These are phyloP conservation scores for Campoletis raptor DNA, from an alignment of 2,888 invertebrate genomes.

Conservation along the genomic window DNA sequence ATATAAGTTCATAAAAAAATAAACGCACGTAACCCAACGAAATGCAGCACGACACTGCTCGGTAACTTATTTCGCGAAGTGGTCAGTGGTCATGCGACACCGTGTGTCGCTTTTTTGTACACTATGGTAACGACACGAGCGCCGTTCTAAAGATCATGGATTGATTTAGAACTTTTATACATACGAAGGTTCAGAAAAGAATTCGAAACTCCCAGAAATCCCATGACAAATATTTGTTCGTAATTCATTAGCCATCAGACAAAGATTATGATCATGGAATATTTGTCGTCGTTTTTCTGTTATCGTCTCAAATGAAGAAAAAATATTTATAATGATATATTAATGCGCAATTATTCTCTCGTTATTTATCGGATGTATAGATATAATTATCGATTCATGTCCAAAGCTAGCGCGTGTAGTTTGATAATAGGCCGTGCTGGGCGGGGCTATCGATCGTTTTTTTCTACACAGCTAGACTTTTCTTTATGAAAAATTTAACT, in stretches of 20 bases:
- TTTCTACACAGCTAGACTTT: background rate
- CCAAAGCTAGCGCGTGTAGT: too few relatives aligned
- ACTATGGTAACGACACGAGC: conserved; percentile 3
- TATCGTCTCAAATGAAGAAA: background rate
- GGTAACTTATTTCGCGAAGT: conserved; percentile 25
- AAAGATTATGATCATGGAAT: background rate
- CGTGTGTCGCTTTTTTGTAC: conserved; percentile 31
- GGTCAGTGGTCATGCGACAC: conserved; percentile 33
- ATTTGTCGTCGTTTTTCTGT: background rate
- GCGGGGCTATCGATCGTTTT: conserved; percentile 36
- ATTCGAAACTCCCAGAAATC: background rate
- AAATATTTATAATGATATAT: background rate
- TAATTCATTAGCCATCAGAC: background rate
- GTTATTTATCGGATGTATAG: background rate
- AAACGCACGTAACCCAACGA: conserved; percentile 27
- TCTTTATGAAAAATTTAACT: conserved; percentile 49
- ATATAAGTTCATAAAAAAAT: conserved; percentile 17
- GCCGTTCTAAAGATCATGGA: conserved; percentile 22
- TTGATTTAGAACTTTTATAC: background rate
- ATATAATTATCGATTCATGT: too few relatives aligned
- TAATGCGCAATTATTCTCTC: background rate
- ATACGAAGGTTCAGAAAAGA: background rate
- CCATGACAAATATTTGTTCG: background rate
- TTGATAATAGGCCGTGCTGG: too few relatives aligned
- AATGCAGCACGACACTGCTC: conserved; percentile 34